Evolutionary conservation across 1,140 invertebrate species (phyloP).

Genomic region (Phortica variegata): DNA sequence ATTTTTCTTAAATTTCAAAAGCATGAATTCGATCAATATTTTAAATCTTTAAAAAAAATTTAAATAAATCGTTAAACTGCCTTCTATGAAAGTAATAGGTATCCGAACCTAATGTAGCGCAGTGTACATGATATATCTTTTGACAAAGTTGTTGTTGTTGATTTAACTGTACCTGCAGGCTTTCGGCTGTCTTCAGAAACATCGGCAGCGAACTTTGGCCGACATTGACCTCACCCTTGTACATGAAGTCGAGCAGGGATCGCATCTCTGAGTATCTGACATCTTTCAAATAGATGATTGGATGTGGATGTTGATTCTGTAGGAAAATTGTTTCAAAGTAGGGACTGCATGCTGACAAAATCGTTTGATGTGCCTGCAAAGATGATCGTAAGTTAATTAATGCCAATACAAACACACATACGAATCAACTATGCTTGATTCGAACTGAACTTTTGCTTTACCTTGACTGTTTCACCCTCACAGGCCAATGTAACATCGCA

Average conservation of each 20-base stretch:
- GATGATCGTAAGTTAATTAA: neutral
- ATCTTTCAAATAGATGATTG: constrained; percentile 89
- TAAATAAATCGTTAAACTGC: no score
- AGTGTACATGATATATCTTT: no score
- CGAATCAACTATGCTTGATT: neutral
- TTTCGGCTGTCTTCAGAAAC: constrained; percentile 88
- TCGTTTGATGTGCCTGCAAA: constrained; percentile 82
- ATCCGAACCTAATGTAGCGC: no score
- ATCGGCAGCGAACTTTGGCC: constrained; percentile 82
- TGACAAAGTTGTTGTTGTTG: no score
- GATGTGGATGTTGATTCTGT: constrained; percentile 86
- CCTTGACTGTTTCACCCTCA: constrained; percentile 86
- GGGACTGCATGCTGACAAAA: constrained; percentile 89
- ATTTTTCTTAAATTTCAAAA: no score
- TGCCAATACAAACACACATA: neutral
- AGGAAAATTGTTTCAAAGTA: constrained; percentile 94
- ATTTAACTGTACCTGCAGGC: constrained; percentile 70
- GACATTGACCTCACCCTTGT: constrained; percentile 87
- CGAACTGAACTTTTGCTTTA: constrained; percentile 25
- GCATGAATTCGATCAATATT: no score
- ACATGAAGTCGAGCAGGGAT: constrained; percentile 86
- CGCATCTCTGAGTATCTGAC: constrained; percentile 84
- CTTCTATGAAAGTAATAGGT: no score
- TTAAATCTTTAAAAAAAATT: no score
- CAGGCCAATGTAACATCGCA: constrained; percentile 92